These are phyloP conservation scores for Paramormyrops hopkinsi DNA, from an alignment of 2,797 vertebrate species.

Conservation along the genomic window DNA sequence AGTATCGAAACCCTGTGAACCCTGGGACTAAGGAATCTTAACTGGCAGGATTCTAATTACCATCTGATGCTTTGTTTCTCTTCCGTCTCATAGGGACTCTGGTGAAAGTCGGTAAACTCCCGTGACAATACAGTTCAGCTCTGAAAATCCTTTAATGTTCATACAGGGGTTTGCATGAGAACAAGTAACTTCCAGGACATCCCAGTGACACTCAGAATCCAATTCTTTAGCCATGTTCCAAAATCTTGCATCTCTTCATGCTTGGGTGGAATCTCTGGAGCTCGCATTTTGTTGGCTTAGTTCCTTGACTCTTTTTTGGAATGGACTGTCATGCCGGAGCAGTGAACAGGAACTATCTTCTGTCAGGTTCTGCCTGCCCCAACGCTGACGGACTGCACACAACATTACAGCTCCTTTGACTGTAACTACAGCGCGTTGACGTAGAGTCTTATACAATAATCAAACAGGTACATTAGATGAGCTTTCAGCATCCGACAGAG, in stretches of 20 bases:
- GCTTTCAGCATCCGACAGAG: neutral
- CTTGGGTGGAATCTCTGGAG: neutral
- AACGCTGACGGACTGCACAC: neutral
- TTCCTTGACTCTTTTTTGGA: neutral
- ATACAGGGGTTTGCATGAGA: neutral
- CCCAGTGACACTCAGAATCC: neutral
- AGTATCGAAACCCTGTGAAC: neutral
- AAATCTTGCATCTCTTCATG: neutral
- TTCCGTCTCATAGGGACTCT: neutral
- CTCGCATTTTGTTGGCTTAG: neutral
- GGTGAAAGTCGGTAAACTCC: neutral
- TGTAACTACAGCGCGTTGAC: neutral
- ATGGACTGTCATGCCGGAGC: neutral
- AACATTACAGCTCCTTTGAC: neutral
- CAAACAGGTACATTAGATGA: neutral
- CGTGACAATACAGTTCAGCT: neutral
- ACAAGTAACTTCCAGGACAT: neutral
- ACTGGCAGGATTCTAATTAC: neutral
- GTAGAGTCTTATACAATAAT: neutral
- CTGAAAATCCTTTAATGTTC: constrained; percentile 9
- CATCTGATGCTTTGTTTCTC: neutral
- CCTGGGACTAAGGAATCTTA: neutral
- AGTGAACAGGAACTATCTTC: neutral
- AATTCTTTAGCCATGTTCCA: neutral
- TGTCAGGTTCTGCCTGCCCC: neutral